phyloP scores from a whole-genome alignment of 2,888 invertebrate genomes.

The Alcis repandata region DNA sequence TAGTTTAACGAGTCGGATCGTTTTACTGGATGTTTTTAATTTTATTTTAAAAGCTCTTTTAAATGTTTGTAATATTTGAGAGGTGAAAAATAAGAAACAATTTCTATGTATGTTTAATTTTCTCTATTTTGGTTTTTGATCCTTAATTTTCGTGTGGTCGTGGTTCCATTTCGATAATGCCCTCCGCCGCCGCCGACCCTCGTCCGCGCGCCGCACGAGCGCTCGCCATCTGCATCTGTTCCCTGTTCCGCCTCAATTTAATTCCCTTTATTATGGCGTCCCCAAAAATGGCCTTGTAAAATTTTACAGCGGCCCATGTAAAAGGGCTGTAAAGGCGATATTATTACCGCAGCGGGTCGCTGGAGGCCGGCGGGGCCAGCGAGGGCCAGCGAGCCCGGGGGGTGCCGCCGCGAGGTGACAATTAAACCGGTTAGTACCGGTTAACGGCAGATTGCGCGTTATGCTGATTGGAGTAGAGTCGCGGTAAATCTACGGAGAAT shows the following conservation, averaged over 20 bases:
- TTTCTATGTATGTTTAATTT: neutral
- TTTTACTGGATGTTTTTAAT: no score
- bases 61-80: no score
- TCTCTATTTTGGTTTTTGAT: neutral
- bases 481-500: slow-evolving; percentile 23
- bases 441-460: slow-evolving; percentile 48
- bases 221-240: slow-evolving; percentile 32
- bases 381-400: neutral
- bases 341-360: slow-evolving; percentile 28
- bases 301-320: slow-evolving; percentile 49
- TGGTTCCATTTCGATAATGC: neutral
- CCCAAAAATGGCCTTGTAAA: slow-evolving; percentile 52
- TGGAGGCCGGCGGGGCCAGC: neutral
- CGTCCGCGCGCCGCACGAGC: slow-evolving; percentile 5
- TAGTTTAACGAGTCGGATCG: no score
- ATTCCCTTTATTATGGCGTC: slow-evolving; percentile 46
- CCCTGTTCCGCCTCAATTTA: slow-evolving; percentile 39
- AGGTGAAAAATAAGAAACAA: no score
- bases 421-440: slow-evolving; percentile 49
- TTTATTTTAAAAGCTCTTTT: no score
- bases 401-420: slow-evolving; percentile 12
- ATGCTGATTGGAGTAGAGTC: slow-evolving; percentile 37
- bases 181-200: neutral
- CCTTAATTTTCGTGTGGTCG: neutral
- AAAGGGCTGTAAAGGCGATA: slow-evolving; percentile 45